Evolutionary conservation across 2,797 vertebrate genomes (phyloP).

Genomic region (Sorex maritimensis): DNA sequence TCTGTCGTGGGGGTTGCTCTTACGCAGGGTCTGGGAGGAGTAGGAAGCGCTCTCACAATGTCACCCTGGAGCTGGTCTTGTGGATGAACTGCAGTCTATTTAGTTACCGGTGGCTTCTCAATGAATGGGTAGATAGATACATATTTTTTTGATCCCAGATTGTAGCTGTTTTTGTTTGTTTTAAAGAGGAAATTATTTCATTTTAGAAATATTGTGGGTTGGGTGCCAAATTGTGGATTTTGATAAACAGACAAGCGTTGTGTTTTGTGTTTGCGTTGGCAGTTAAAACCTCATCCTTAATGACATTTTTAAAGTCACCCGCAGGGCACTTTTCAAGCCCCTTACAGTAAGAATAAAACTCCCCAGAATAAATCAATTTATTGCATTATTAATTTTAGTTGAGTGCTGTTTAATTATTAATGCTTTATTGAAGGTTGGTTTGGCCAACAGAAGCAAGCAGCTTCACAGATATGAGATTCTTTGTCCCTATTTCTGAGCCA

Average conservation of each 20-base stretch:
- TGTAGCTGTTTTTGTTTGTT: conserved; percentile 36
- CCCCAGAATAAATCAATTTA: not conserved
- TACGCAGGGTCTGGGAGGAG: not conserved
- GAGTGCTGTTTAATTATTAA: conserved; percentile 71
- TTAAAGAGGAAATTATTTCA: conserved; percentile 49
- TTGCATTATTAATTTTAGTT: conserved; percentile 71
- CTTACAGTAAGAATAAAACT: conserved; percentile 46
- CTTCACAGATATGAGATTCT: not conserved
- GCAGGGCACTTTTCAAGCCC: conserved; percentile 14
- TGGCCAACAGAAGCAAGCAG: not conserved
- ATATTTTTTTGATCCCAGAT: not conserved
- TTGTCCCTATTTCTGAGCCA: not conserved
- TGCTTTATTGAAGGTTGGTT: conserved; percentile 58
- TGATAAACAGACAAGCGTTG: conserved; percentile 37
- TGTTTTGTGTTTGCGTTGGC: conserved; percentile 45
- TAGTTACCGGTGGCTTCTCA: not conserved
- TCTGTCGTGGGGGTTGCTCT: not conserved
- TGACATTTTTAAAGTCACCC: conserved; percentile 51
- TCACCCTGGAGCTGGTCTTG: not conserved
- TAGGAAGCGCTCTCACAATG: not conserved
- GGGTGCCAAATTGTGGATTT: not conserved
- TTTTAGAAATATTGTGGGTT: conserved; percentile 61
- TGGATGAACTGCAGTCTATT: not conserved
- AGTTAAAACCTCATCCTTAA: not conserved
- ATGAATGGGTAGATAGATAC: not conserved